Evolutionary conservation across 1,140 invertebrate species (phyloP).

Genomic region (Zaprionus lachaisei): DNA sequence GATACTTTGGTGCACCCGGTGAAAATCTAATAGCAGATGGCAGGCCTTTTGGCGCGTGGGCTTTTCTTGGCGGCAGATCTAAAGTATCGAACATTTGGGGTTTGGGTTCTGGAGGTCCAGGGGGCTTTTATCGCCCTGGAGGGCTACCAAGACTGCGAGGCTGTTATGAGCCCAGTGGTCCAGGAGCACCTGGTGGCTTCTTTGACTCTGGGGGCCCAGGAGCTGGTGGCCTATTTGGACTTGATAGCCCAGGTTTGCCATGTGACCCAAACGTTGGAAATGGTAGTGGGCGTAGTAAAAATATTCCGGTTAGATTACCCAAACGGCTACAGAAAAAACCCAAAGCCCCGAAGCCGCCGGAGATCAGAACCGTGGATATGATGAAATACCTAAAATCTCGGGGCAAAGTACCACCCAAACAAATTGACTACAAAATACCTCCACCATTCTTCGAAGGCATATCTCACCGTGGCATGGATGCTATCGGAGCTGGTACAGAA

Average conservation of each 20-base stretch:
- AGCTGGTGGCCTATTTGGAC: background rate
- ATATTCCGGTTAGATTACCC: constrained; percentile 46
- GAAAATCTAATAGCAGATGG: constrained; percentile 56
- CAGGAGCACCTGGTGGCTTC: constrained; percentile 5
- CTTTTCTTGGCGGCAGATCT: constrained; percentile 38
- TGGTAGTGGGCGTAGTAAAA: background rate
- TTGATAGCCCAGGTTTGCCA: background rate
- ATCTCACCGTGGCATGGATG: constrained; percentile 3
- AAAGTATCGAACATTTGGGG: constrained; percentile 25
- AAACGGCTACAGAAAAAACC: constrained; percentile 38
- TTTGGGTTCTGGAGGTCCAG: constrained; percentile 16
- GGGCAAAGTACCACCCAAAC: background rate
- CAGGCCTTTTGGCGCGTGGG: constrained; percentile 37
- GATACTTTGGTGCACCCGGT: constrained; percentile 48
- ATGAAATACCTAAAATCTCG: constrained; percentile 43
- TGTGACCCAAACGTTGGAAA: background rate
- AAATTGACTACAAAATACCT: constrained; percentile 5
- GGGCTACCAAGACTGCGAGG: background rate
- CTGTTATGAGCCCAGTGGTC: background rate
- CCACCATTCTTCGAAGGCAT: constrained; percentile 4
- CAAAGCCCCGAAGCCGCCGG: background rate
- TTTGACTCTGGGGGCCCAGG: background rate
- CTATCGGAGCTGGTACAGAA: constrained; percentile 6
- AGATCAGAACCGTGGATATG: constrained; percentile 41
- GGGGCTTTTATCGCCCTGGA: background rate